phyloP scores from a whole-genome alignment of 2,888 invertebrate species.

The Malthinus flaveolus region DNA sequence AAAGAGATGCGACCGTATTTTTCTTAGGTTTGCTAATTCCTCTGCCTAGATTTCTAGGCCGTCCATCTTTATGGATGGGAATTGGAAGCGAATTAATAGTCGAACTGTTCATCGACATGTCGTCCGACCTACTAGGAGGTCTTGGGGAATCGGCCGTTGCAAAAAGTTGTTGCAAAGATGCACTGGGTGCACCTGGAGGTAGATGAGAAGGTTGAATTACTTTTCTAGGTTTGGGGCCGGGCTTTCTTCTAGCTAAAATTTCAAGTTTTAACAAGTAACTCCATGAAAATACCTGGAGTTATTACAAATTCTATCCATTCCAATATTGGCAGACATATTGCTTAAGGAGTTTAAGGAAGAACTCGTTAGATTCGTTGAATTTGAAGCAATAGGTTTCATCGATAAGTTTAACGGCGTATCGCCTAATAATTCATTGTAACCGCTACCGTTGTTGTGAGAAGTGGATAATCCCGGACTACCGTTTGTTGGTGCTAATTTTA shows the following conservation, averaged over 20 bases:
- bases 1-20: constrained; percentile 85
- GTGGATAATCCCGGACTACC: constrained; percentile 51
- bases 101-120: constrained; percentile 34
- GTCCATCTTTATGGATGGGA: constrained; percentile 67
- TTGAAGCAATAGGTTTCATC: constrained; percentile 66
- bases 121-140: constrained; percentile 57
- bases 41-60: constrained; percentile 81
- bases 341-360: constrained; percentile 63
- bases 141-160: constrained; percentile 64
- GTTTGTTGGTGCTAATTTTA: constrained; percentile 73
- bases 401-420: constrained; percentile 84
- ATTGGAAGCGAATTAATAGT: constrained; percentile 35
- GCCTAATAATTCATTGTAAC: constrained; percentile 59
- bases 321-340: constrained; percentile 58
- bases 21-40: constrained; percentile 91
- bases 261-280: too few relatives aligned
- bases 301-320: constrained; percentile 61
- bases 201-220: constrained; percentile 57
- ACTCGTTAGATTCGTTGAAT: constrained; percentile 46
- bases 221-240: constrained; percentile 70
- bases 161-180: constrained; percentile 60
- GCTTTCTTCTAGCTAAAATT: constrained; percentile 69
- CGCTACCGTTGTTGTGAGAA: constrained; percentile 36
- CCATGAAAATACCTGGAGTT: constrained; percentile 19
- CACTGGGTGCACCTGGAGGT: constrained; percentile 57